Evolutionary conservation across 2,888 invertebrate species (phyloP).

Genomic region (Dolomedes plantarius): DNA sequence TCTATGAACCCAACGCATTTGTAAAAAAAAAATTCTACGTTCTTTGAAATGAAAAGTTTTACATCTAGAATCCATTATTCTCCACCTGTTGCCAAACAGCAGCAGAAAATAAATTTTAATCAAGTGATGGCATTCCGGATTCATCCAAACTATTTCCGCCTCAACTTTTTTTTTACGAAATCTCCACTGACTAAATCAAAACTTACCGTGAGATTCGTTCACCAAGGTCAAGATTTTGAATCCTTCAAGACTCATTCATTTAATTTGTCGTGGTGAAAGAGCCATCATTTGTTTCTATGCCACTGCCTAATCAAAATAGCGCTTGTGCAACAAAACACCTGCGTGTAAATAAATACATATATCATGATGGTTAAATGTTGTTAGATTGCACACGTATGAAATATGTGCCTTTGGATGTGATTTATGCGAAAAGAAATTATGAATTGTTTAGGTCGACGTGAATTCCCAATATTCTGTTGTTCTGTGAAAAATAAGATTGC

Average conservation of each 20-base stretch:
- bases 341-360: neutral
- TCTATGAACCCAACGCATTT: no score
- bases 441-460: neutral
- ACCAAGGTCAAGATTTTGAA: neutral
- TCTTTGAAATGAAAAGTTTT: no score
- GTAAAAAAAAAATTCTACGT: no score
- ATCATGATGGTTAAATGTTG: slow-evolving; percentile 2
- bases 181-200: no score
- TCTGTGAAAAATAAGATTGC: no score
- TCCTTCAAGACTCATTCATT: neutral
- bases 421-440: neutral
- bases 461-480: no score
- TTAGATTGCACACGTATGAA: neutral
- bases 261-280: neutral
- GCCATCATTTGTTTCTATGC: neutral
- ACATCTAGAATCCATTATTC: no score
- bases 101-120: no score
- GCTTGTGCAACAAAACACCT: neutral
- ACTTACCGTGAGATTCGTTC: neutral
- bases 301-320: slow-evolving; percentile 12
- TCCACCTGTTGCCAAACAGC: no score
- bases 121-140: no score
- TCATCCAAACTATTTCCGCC: no score
- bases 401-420: slow-evolving; percentile 22
- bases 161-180: no score